A percentile compares a stretch with the other conserved stretches of the same genome.
These are phyloP conservation scores for Phenganax stokvisi DNA, from an alignment of 92 coral and sea anemone species.

Conservation along the genomic window DNA sequence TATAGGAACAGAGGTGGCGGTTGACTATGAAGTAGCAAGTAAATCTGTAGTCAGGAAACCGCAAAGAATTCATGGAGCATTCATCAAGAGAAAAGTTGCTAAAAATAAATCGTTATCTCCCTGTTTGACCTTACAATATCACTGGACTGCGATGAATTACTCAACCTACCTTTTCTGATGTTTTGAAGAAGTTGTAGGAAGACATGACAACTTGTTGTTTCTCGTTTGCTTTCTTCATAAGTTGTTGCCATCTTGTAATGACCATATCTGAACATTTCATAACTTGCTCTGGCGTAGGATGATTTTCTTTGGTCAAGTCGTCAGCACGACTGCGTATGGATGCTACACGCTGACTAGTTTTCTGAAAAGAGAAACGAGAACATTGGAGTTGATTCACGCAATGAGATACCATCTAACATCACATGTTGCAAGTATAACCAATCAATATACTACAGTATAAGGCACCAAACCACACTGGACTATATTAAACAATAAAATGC, in stretches of 20 bases:
- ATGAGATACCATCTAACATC: neutral
- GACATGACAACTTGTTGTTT: conserved; percentile 70
- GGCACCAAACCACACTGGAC: neutral
- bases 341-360: conserved; percentile 96
- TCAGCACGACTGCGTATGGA: conserved; percentile 90
- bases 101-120: too few species aligned
- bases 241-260: conserved; percentile 82
- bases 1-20: too few species aligned
- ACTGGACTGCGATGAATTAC: neutral
- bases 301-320: conserved; percentile 83
- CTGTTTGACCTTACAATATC: too few species aligned
- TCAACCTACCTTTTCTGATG: conserved; percentile 81
- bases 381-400: neutral
- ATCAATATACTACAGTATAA: too few species aligned
- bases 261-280: conserved; percentile 84
- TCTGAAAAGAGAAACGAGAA: conserved; percentile 43
- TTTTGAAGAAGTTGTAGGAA: conserved; percentile 82
- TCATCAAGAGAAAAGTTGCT: too few species aligned
- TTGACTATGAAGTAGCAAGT: too few species aligned
- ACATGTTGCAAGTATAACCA: neutral
- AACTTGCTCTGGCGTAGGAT: conserved; percentile 82
- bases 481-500: neutral
- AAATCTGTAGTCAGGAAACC: too few species aligned
- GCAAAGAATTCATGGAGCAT: too few species aligned
- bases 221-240: conserved; percentile 83